phyloP scores from a whole-genome alignment of 2,888 invertebrate species.

The Lagria hirta region DNA sequence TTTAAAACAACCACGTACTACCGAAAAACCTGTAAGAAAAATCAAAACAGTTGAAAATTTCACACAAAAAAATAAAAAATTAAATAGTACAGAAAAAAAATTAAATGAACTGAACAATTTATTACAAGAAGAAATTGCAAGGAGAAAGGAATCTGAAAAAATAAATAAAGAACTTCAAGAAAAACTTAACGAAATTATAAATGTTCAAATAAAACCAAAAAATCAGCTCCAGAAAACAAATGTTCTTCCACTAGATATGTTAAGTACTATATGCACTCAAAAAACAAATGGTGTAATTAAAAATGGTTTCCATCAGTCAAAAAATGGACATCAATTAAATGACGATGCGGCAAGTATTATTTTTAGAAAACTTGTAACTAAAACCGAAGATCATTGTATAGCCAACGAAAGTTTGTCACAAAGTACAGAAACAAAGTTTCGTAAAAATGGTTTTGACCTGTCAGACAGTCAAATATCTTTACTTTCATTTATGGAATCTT shows the following conservation, averaged over 20 bases:
- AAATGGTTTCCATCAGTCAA: conserved; percentile 16
- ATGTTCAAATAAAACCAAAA: conserved; percentile 6
- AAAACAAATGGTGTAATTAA: conserved; percentile 22
- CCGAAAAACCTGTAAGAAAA: conserved; percentile 32
- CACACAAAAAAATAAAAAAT: conserved; percentile 3
- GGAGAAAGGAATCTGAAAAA: conserved; percentile 64
- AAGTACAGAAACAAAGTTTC: conserved; percentile 2
- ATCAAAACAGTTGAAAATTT: conserved; percentile 34
- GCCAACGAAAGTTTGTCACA: conserved; percentile 33
- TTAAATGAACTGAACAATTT: conserved; percentile 58
- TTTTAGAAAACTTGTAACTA: conserved; percentile 42
- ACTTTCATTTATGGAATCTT: conserved; percentile 45
- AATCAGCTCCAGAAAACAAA: conserved; percentile 3
- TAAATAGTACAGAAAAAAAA: conserved; percentile 32
- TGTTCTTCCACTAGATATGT: conserved; percentile 3
- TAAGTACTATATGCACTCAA: conserved; percentile 10
- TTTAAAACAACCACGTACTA: conserved; percentile 30
- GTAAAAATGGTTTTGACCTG: conserved; percentile 28
- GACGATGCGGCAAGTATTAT: conserved; percentile 38
- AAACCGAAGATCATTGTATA: conserved; percentile 25
- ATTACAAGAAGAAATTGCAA: conserved; percentile 62
- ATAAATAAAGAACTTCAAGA: conserved; percentile 62
- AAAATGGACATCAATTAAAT: conserved; percentile 25
- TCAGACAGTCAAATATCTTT: conserved; percentile 44
- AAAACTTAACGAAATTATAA: conserved; percentile 59